Conservation (phyloP, 2,113 vertebrate genomes). For the Mixornis gularis region DNA sequence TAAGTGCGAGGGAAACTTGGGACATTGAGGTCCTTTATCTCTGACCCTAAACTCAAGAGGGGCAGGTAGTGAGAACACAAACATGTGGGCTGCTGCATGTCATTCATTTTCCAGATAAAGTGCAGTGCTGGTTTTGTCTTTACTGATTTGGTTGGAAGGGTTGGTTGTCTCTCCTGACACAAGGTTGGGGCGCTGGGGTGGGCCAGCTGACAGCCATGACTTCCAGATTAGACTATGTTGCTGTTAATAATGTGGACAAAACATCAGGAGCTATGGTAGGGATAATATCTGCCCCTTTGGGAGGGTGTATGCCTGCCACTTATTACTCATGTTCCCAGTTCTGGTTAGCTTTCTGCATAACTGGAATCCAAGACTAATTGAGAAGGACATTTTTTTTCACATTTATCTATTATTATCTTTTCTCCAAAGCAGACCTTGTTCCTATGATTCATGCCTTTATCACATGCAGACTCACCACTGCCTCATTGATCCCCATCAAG, state of each 20-base stretch:
- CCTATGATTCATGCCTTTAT: neutral
- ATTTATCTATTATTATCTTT: neutral
- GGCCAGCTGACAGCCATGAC: neutral
- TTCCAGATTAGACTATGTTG: neutral
- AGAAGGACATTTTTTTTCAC: neutral
- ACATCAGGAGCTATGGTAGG: neutral
- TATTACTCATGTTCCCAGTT: neutral
- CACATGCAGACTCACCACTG: neutral
- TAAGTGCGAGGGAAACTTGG: neutral
- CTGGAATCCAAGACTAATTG: neutral
- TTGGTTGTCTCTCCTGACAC: neutral
- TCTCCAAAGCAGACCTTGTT: neutral
- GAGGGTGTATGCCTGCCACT: neutral
- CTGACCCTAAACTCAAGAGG: neutral
- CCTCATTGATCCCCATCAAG: neutral
- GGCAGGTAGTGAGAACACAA: neutral
- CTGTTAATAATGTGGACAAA: neutral
- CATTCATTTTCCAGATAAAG: neutral
- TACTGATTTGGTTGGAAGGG: neutral
- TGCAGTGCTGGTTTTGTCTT: neutral
- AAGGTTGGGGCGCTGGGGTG: neutral
- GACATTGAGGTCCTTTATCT: neutral
- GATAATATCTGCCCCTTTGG: conserved; percentile 4
- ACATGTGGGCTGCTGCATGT: accelerated
- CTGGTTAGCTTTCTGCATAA: neutral